Conservation (phyloP, 2,888 invertebrate genomes). For the Trissolcus brochymenae region DNA sequence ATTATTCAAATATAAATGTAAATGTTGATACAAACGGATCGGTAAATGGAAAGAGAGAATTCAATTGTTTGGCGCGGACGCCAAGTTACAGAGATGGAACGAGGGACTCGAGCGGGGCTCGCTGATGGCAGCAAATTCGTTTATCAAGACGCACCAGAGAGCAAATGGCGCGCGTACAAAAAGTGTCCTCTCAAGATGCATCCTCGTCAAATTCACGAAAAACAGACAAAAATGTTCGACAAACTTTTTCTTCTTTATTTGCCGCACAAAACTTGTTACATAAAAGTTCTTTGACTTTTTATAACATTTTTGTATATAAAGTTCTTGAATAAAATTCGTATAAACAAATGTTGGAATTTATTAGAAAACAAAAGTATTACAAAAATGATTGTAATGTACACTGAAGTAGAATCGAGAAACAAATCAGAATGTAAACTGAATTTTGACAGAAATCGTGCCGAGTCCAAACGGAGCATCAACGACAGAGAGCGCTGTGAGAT, state of each 20-base stretch:
- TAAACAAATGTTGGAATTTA: background rate
- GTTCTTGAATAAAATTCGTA: background rate
- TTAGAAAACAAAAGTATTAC: background rate
- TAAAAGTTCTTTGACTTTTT: too few relatives aligned
- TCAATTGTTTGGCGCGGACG: slow-evolving; percentile 73
- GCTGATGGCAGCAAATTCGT: slow-evolving; percentile 73
- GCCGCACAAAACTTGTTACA: background rate
- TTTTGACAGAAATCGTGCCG: slow-evolving; percentile 32
- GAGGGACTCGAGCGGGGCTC: slow-evolving; percentile 41
- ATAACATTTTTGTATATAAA: too few relatives aligned
- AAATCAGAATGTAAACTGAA: slow-evolving; percentile 10
- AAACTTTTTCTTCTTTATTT: too few relatives aligned
- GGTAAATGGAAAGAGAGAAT: slow-evolving; percentile 76
- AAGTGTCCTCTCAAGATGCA: slow-evolving; percentile 61
- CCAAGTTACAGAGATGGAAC: slow-evolving; percentile 59
- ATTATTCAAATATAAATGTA: slow-evolving; percentile 77
- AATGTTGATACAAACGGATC: slow-evolving; percentile 77
- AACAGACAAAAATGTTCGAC: background rate
- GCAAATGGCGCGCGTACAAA: slow-evolving; percentile 54
- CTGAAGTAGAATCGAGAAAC: background rate
- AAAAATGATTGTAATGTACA: background rate
- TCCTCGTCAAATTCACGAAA: slow-evolving; percentile 45
- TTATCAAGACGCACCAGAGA: slow-evolving; percentile 74
- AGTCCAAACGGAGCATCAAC: slow-evolving; percentile 20
- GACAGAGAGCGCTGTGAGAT: slow-evolving; percentile 40